Conservation (phyloP, 2,888 invertebrate genomes). For the Itoplectis maculator region DNA sequence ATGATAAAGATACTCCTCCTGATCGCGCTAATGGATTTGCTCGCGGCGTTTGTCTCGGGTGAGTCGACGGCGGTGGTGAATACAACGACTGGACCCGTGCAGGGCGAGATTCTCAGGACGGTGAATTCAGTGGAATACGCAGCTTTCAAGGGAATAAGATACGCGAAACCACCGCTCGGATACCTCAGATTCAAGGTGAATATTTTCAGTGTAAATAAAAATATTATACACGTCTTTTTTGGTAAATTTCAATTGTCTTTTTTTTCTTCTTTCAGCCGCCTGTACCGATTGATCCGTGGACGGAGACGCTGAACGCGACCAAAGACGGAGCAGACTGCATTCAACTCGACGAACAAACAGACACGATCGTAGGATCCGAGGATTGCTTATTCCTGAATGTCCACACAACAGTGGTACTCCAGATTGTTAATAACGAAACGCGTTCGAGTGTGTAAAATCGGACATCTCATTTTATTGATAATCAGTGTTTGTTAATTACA, state of each 20-base stretch:
- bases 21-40: neutral
- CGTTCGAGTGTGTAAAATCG: neutral
- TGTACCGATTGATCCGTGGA: conserved; percentile 70
- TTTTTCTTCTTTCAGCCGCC: conserved; percentile 42
- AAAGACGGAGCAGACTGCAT: conserved; percentile 66
- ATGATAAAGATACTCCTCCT: neutral
- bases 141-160: conserved; percentile 75
- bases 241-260: neutral
- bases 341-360: conserved; percentile 44
- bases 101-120: conserved; percentile 70
- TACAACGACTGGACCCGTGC: conserved; percentile 72
- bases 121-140: conserved; percentile 62
- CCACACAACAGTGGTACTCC: conserved; percentile 72
- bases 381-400: conserved; percentile 76
- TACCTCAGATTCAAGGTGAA: conserved; percentile 73
- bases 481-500: neutral
- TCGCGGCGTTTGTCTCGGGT: neutral
- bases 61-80: conserved; percentile 64
- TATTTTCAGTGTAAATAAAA: neutral
- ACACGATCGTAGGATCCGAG: conserved; percentile 69
- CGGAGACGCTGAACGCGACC: conserved; percentile 58
- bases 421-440: neutral
- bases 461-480: neutral
- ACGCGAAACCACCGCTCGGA: conserved; percentile 72
- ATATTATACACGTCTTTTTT: neutral